Evolutionary conservation across 2,888 invertebrate species (phyloP).

Genomic region (Mythimna vitellina): DNA sequence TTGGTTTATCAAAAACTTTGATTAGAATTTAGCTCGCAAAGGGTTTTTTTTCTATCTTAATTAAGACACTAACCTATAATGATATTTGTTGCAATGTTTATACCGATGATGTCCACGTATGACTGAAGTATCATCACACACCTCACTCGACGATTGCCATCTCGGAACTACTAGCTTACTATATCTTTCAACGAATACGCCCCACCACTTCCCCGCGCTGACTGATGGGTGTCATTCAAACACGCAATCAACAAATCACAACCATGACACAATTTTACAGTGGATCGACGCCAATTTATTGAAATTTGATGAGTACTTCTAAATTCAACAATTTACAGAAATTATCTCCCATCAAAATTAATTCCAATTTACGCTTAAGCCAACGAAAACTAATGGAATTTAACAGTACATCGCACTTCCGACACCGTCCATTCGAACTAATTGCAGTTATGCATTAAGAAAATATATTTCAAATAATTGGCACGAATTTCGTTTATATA

Average conservation of each 20-base stretch:
- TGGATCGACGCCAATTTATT: constrained; percentile 77
- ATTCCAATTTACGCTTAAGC: constrained; percentile 8
- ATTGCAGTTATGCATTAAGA: constrained; percentile 62
- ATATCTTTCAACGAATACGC: constrained; percentile 74
- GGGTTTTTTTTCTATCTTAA: not conserved
- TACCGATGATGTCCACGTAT: constrained; percentile 58
- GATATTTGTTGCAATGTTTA: constrained; percentile 53
- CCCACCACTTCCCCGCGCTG: constrained; percentile 74
- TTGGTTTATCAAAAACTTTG: not conserved
- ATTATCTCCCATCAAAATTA: constrained; percentile 1
- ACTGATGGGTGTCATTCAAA: constrained; percentile 80
- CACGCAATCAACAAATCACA: constrained; percentile 74
- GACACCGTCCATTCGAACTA: constrained; percentile 44
- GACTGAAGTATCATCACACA: constrained; percentile 66
- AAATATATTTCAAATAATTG: constrained; percentile 76
- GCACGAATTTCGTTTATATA: constrained; percentile 84
- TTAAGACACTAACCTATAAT: constrained; percentile 39
- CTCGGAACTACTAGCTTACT: constrained; percentile 76
- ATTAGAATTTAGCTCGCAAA: not conserved
- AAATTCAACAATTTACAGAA: constrained; percentile 41
- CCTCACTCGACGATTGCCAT: constrained; percentile 70
- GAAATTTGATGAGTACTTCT: constrained; percentile 62
- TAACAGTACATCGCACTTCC: constrained; percentile 47
- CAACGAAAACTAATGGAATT: constrained; percentile 25
- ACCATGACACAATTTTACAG: constrained; percentile 81